Percentiles rank a stretch among this genome's conserved stretches.
These are phyloP conservation scores for Cyclargus thomasi DNA, from an alignment of 1,140 invertebrate species.

Conservation along the genomic window DNA sequence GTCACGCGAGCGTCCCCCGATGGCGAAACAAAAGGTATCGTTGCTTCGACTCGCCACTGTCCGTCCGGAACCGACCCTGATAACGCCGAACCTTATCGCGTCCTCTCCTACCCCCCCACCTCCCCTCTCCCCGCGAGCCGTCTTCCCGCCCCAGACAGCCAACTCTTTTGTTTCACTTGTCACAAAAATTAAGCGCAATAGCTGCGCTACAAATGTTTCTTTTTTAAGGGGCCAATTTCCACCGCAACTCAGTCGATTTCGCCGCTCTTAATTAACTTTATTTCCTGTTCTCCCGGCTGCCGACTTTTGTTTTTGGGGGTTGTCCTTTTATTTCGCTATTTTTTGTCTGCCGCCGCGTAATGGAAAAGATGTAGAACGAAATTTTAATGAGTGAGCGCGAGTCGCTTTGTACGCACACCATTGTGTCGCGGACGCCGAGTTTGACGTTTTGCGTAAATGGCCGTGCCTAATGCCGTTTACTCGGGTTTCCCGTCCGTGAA, in stretches of 20 bases:
- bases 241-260: constrained; percentile 74
- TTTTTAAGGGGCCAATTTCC: constrained; percentile 73
- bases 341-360: constrained; percentile 71
- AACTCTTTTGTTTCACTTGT: constrained; percentile 75
- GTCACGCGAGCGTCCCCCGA: constrained; percentile 70
- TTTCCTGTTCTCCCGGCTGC: constrained; percentile 70
- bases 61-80: constrained; percentile 59
- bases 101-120: constrained; percentile 33
- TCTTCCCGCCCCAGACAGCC: constrained; percentile 40
- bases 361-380: constrained; percentile 74
- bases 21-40: constrained; percentile 69
- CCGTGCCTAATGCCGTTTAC: constrained; percentile 43
- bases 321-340: constrained; percentile 69
- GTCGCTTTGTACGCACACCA: constrained; percentile 61
- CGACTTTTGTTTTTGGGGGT: constrained; percentile 68
- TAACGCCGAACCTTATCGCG: constrained; percentile 67
- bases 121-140: constrained; percentile 25
- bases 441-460: constrained; percentile 56
- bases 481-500: constrained; percentile 33
- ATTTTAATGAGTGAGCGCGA: constrained; percentile 71
- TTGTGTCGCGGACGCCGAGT: constrained; percentile 56
- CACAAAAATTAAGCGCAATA: constrained; percentile 74
- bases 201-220: constrained; percentile 73
- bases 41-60: constrained; percentile 61
- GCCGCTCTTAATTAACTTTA: constrained; percentile 75